These are phyloP conservation scores for Caenorhabditis sp. DNA, from an alignment of 2,888 invertebrate species.

Conservation along the genomic window DNA sequence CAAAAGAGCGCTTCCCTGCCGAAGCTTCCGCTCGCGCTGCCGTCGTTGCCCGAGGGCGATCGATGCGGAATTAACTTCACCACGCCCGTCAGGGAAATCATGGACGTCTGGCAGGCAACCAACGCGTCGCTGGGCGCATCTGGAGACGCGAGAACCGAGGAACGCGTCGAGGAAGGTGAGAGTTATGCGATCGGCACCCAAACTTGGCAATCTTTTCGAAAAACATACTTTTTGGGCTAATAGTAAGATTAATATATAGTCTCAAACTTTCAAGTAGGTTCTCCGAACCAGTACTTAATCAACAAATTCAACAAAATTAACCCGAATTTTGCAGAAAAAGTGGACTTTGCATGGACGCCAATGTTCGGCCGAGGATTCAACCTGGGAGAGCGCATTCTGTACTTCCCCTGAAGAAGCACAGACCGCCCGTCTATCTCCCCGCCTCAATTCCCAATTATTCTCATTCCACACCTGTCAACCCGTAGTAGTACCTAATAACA, in stretches of 20 bases:
- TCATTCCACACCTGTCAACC: no score
- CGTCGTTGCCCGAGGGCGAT: neutral
- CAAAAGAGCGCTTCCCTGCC: conserved; percentile 13
- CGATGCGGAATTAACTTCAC: conserved; percentile 14
- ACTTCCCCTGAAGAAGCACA: conserved; percentile 19
- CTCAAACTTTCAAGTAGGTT: no score
- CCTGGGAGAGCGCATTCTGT: conserved; percentile 42
- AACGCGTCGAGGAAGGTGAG: no score
- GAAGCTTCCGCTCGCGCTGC: conserved; percentile 22
- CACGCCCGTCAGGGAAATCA: conserved; percentile 11
- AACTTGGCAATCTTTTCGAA: no score
- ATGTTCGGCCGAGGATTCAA: conserved; percentile 50
- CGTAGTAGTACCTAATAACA: no score
- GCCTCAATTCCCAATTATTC: neutral
- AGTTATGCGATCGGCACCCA: no score
- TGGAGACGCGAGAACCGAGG: no score
- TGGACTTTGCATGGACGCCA: conserved; percentile 40
- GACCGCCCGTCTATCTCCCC: neutral
- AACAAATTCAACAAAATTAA: no score
- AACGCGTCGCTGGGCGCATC: no score
- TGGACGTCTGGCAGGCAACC: conserved; percentile 29
- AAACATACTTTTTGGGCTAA: no score
- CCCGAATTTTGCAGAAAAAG: neutral
- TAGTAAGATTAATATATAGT: no score
- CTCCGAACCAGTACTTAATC: no score